A percentile compares a stretch with the other conserved stretches of the same genome.
Conservation (phyloP, 2,113 vertebrate species). For the Heloderma charlesbogerti region DNA sequence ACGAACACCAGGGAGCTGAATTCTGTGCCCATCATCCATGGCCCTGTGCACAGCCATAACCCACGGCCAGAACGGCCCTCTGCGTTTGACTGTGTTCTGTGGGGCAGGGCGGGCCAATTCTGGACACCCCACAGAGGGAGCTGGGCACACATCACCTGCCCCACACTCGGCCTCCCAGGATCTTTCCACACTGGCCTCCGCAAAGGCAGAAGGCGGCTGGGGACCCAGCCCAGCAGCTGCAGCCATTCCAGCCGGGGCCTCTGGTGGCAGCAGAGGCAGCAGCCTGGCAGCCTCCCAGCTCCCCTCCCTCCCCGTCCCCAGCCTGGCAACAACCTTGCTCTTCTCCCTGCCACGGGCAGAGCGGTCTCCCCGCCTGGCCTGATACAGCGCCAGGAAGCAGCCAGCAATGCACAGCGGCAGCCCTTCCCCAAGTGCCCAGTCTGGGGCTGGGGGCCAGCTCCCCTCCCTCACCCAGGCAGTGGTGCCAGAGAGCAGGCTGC, state of each 20-base stretch:
- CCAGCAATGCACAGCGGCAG: not conserved
- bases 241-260: not conserved
- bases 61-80: not conserved
- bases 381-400: constrained; percentile 56
- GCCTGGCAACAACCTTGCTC: not conserved
- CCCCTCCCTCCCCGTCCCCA: not conserved
- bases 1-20: not conserved
- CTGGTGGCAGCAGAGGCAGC: not conserved
- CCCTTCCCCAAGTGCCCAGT: constrained; percentile 17
- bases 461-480: constrained; percentile 22
- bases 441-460: not conserved
- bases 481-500: not conserved
- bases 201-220: not conserved
- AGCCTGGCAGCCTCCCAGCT: not conserved
- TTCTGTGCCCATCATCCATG: not conserved
- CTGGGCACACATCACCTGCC: not conserved
- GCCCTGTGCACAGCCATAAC: not conserved
- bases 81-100: not conserved
- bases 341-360: not conserved
- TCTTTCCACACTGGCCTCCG: not conserved
- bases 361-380: constrained; percentile 41
- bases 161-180: no score
- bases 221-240: constrained; percentile 1
- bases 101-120: not conserved
- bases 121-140: no score